Conservation (phyloP, 23 tunicate genomes). For the Styela plicata region DNA sequence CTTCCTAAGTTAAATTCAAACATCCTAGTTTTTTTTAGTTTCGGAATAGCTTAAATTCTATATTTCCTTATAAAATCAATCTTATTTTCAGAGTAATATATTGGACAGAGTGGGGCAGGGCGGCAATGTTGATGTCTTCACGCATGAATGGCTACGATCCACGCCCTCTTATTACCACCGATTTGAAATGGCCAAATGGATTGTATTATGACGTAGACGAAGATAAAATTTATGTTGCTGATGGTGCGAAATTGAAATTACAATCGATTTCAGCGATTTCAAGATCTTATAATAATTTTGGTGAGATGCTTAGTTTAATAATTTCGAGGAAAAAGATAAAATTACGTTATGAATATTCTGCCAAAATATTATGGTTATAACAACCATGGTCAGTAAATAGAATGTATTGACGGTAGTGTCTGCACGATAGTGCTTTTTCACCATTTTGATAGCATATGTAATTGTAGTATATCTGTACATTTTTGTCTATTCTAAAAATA, state of each 20-base stretch:
- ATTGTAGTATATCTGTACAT: too few relatives aligned
- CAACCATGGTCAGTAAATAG: too few relatives aligned
- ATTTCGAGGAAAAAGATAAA: too few relatives aligned
- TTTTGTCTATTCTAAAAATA: too few relatives aligned
- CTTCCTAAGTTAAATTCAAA: too few relatives aligned
- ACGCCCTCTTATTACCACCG: conserved; percentile 42
- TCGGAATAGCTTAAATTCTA: too few relatives aligned
- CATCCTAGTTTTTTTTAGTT: too few relatives aligned
- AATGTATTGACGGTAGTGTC: too few relatives aligned
- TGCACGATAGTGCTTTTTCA: too few relatives aligned
- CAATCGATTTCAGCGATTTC: conserved; percentile 26
- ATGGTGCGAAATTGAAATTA: conserved; percentile 56
- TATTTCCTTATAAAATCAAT: background rate
- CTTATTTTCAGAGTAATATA: conserved; percentile 42
- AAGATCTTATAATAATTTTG: conserved; percentile 1
- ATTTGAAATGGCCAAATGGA: conserved; percentile 65
- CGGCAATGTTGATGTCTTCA: conserved; percentile 48
- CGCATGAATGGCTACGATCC: conserved; percentile 71
- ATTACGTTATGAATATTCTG: too few relatives aligned
- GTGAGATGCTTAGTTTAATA: conserved; percentile 20
- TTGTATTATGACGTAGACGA: conserved; percentile 41
- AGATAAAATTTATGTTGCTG: conserved; percentile 50
- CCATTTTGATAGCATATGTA: too few relatives aligned
- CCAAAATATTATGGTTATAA: too few relatives aligned
- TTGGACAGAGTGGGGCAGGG: conserved; percentile 88